Evolutionary conservation across 2,888 invertebrate genomes (phyloP).

Genomic region (Drosophila picticornis): DNA sequence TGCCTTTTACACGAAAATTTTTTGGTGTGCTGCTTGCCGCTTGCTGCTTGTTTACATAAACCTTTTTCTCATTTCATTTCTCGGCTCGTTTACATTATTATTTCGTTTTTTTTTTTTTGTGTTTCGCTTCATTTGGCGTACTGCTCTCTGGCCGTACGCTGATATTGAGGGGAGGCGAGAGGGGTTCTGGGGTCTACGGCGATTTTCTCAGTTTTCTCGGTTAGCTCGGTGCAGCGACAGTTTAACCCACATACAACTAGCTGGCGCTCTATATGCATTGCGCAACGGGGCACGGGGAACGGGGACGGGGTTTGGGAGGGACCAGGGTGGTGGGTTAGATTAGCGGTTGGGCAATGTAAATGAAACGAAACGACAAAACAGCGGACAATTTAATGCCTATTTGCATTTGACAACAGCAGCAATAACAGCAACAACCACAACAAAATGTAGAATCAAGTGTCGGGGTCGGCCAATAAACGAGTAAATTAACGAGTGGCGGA

Average conservation of each 20-base stretch:
- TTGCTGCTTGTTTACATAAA: conserved; percentile 72
- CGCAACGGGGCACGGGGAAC: conserved; percentile 46
- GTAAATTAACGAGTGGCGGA: conserved; percentile 56
- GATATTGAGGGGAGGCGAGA: not conserved
- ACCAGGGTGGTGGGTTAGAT: conserved; percentile 6
- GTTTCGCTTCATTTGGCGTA: conserved; percentile 14
- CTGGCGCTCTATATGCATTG: conserved; percentile 42
- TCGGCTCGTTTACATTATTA: conserved; percentile 10
- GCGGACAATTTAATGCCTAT: conserved; percentile 75
- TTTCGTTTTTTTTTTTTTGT: not conserved
- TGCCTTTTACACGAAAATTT: conserved; percentile 70
- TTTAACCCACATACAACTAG: conserved; percentile 66
- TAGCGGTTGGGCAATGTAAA: conserved; percentile 59
- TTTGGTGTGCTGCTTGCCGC: conserved; percentile 42
- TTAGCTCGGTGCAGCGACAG: conserved; percentile 55
- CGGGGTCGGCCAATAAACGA: conserved; percentile 56
- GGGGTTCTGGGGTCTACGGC: not conserved
- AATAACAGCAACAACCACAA: conserved; percentile 22
- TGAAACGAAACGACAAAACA: conserved; percentile 73
- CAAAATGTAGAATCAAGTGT: conserved; percentile 70
- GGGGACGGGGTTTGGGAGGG: not conserved
- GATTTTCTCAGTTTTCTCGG: conserved; percentile 18
- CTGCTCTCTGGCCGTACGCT: conserved; percentile 18
- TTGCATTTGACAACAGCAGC: conserved; percentile 66
- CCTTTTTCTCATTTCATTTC: conserved; percentile 62